Evolutionary conservation across 1,140 invertebrate species (phyloP).

Genomic region (Bradysia coprophila): DNA sequence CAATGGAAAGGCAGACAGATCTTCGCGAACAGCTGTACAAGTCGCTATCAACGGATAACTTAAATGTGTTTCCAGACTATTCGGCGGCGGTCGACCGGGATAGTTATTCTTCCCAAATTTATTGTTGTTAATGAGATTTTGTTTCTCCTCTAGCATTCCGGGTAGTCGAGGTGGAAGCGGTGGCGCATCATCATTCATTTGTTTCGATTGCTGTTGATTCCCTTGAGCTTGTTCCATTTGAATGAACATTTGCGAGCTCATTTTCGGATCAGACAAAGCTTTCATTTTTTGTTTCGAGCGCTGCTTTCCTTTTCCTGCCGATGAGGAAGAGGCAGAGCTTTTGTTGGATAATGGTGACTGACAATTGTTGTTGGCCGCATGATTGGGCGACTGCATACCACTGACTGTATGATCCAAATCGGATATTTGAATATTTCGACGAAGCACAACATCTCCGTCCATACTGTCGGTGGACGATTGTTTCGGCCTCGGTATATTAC

Average conservation of each 20-base stretch:
- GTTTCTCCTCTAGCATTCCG: slow-evolving; percentile 15
- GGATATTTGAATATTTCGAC: slow-evolving; percentile 7
- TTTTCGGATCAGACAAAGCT: slow-evolving; percentile 23
- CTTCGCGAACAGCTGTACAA: slow-evolving; percentile 19
- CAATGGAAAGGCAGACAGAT: slow-evolving; percentile 20
- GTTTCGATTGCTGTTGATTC: slow-evolving; percentile 5
- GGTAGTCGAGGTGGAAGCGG: slow-evolving; percentile 19
- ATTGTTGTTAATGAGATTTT: slow-evolving; percentile 7
- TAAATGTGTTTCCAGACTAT: slow-evolving; percentile 20
- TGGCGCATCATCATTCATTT: slow-evolving; percentile 18
- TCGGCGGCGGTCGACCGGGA: slow-evolving; percentile 13
- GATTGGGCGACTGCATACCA: not conserved
- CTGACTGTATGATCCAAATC: slow-evolving; percentile 14
- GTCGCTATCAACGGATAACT: slow-evolving; percentile 24
- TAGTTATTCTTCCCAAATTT: slow-evolving; percentile 8
- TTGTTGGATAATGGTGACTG: not conserved
- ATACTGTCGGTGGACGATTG: slow-evolving; percentile 9
- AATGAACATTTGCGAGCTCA: slow-evolving; percentile 24
- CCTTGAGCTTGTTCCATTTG: slow-evolving; percentile 20
- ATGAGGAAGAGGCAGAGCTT: slow-evolving; percentile 1
- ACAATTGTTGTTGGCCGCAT: not conserved
- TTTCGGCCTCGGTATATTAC: slow-evolving; percentile 15
- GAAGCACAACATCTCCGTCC: slow-evolving; percentile 8
- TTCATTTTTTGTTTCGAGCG: slow-evolving; percentile 20
- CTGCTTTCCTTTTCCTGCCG: slow-evolving; percentile 11